Base-by-base conservation (phyloP, 2,888 invertebrate genomes). In the Ellobium chinense region DNA sequence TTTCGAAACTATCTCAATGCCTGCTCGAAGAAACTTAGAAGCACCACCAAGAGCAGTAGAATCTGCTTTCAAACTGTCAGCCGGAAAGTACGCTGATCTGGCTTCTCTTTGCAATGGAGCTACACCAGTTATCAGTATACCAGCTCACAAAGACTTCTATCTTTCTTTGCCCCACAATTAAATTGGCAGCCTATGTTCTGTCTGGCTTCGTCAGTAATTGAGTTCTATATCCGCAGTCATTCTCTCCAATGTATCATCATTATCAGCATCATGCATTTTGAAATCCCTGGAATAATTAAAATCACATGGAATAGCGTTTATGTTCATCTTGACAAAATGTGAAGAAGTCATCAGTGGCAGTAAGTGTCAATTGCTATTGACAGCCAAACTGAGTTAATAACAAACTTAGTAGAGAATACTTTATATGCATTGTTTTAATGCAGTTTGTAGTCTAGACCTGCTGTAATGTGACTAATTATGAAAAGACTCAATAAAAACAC, bases 301-400 rank as follows among this genome's bases (percentile, higher is more conserved):
- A 46, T 46, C 9, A 46, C 46, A 60, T 21, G 27, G 7, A 60
- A 18, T 18, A 46, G 46, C 18, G 46, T 46, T 46, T 9, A 60
- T 60, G 60, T 60, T 60, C n/a, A 14, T 60, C 60, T 60, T 60
- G n/a, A n/a, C 60, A 60, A 60, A n/a, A n/a, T n/a, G n/a, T n/a
- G n/a, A n/a, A n/a, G n/a, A n/a, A n/a, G n/a, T n/a, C n/a, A n/a
- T n/a, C n/a, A n/a, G n/a, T n/a, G n/a, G n/a, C n/a, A n/a, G n/a
- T n/a, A n/a, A n/a, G n/a, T n/a, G n/a, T n/a, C n/a, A n/a, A n/a
- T n/a, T n/a, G n/a, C n/a, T n/a, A n/a, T n/a, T n/a, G n/a, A n/a
- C n/a, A n/a, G n/a, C n/a, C n/a, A n/a, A n/a, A n/a, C n/a, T n/a
- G n/a, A n/a, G n/a, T n/a, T n/a, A n/a, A n/a, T n/a, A n/a, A n/a